Evolutionary conservation across 2,113 vertebrate species (phyloP).

Genomic region (Notothenia rossii): DNA sequence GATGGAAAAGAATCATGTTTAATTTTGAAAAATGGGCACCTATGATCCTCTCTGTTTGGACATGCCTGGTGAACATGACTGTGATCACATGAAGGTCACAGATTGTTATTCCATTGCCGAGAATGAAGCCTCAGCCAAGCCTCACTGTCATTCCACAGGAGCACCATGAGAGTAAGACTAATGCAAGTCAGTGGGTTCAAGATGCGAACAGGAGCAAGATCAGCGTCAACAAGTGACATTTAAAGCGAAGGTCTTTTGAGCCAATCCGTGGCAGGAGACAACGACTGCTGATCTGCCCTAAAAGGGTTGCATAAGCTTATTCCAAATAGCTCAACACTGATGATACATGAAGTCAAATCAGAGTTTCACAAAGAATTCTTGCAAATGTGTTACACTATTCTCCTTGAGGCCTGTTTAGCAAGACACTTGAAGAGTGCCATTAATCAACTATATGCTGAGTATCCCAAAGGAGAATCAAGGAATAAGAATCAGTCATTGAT

Average conservation of each 20-base stretch:
- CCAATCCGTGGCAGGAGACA: not conserved
- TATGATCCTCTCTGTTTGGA: not conserved
- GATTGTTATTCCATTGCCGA: not conserved
- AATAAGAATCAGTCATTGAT: slow-evolving; percentile 27
- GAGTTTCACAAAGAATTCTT: too few species aligned
- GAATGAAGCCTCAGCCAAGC: not conserved
- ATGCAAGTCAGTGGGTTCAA: not conserved
- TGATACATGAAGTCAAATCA: not conserved
- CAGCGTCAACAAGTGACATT: not conserved
- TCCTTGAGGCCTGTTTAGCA: slow-evolving; percentile 7
- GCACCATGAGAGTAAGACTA: not conserved
- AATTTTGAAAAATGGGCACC: not conserved
- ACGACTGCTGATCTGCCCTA: slow-evolving; percentile 1
- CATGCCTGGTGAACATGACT: slow-evolving; percentile 8
- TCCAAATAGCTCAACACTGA: not conserved
- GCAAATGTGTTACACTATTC: not conserved
- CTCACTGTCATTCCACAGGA: not conserved
- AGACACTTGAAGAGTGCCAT: not conserved
- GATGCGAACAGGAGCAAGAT: not conserved
- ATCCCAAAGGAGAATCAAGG: slow-evolving; percentile 21
- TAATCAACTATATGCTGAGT: slow-evolving; percentile 43
- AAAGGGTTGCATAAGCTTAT: not conserved
- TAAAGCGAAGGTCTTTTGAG: slow-evolving; percentile 14
- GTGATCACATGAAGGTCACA: not conserved
- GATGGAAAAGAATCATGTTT: slow-evolving; percentile 6